Evolutionary conservation across 2,113 vertebrate genomes (phyloP), one percentile per base, ranked within the genome.

Genomic region (Motacilla tschutschensis): DNA sequence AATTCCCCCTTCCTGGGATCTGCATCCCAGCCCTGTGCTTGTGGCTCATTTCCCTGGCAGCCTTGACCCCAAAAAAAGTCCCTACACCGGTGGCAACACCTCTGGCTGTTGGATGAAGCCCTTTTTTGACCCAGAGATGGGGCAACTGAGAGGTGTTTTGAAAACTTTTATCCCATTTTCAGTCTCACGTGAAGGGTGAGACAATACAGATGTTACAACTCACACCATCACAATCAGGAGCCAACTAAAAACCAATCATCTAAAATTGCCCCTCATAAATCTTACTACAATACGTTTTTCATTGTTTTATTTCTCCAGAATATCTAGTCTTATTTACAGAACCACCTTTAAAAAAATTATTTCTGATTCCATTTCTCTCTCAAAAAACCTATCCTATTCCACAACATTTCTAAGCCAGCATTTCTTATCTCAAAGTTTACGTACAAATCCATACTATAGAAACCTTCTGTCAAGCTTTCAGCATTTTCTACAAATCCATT

Each of bases 31-130:
- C 63, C 14, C 18, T 3, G 3, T 2, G 3, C 5, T 9, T 19
- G 14, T 14, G 67, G 8, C 47, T 66, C 17, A 1, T 58, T 66
- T 11, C 21, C 46, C 6, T 47, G 46, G 9, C 8, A 9, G 3
- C 24, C 41, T n/a, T 63, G 60, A 62, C 18, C 22, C 18, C 24
- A 18, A 50, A 19, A 29, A 19, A 28, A 3, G 8, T 82, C 54
- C 2, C 3, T 25, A 0, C 9, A 6, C 3, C 4, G 5, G 8
- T 2, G 9, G 6, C 22, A 48, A 0, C 38, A 10, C 9, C 64
- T 20, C 12, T 60, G 53, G 35, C 17, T 24, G n/a, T 35, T 10
- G 21, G n/a, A 24, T 35, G 5, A 2, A 35, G 6, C n/a, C n/a
- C 21, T 35, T 55, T 55, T 1, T 1, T 35, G 21, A 35, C 14